Conservation (phyloP, 2,888 invertebrate species). For the Pocota personata region DNA sequence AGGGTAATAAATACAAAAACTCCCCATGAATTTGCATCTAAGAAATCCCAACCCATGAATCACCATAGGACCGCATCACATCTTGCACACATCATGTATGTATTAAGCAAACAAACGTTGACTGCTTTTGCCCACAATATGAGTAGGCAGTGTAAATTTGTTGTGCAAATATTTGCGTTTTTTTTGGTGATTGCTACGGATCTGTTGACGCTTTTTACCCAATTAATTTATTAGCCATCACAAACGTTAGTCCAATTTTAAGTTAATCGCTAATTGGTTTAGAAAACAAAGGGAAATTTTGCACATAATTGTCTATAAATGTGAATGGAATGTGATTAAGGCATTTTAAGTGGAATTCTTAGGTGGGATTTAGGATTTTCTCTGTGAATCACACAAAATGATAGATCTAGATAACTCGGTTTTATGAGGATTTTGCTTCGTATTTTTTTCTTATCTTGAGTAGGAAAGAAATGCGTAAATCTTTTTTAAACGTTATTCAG, state of each 20-base stretch:
- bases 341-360: neutral
- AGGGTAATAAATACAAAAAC: too few species aligned
- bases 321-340: constrained; percentile 1
- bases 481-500: neutral
- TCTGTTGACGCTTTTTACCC: neutral
- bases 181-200: neutral
- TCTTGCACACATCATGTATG: neutral
- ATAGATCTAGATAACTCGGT: neutral
- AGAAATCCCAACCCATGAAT: neutral
- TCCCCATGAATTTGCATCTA: neutral
- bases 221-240: constrained; percentile 2
- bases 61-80: neutral
- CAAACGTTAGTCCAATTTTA: neutral
- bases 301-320: neutral
- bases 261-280: neutral
- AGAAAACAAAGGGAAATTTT: constrained; percentile 9
- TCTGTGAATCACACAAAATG: neutral
- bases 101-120: too few species aligned
- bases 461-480: neutral
- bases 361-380: neutral
- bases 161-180: constrained; percentile 6
- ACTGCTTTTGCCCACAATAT: neutral
- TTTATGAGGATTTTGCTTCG: neutral
- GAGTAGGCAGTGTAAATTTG: constrained; percentile 1
- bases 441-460: neutral